Evolutionary conservation across 2,797 vertebrate genomes (phyloP).

Genomic region (Oophaga sylvatica): DNA sequence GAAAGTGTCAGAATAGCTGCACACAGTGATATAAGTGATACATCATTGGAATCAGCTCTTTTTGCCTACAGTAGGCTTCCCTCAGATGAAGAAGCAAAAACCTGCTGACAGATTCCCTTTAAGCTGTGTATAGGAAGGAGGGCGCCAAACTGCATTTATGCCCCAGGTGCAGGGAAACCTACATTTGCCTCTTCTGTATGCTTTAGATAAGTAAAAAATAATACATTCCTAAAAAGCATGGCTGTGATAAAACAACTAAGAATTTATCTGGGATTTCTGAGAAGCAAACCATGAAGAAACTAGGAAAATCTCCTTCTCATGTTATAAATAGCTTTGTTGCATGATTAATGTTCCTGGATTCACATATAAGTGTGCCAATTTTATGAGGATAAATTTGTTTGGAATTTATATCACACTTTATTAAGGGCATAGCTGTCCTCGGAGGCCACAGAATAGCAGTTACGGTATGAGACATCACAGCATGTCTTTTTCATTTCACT

Average conservation of each 20-base stretch:
- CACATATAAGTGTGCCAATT: not conserved
- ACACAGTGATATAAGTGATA: too few relatives aligned
- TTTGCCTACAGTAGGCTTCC: too few relatives aligned
- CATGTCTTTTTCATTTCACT: not conserved
- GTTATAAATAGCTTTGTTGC: conserved; percentile 6
- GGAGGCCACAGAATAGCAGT: not conserved
- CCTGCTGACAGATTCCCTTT: too few relatives aligned
- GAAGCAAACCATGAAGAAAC: not conserved
- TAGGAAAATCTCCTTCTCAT: not conserved
- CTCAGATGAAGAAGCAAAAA: too few relatives aligned
- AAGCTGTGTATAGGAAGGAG: too few relatives aligned
- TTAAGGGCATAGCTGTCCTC: not conserved
- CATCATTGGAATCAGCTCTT: too few relatives aligned
- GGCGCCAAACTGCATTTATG: too few relatives aligned
- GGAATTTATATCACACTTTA: not conserved
- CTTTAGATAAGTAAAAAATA: not conserved
- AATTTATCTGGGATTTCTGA: not conserved
- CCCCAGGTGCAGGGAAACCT: too few relatives aligned
- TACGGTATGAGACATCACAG: not conserved
- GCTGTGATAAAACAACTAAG: not conserved
- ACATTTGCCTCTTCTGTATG: not conserved
- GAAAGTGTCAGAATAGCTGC: too few relatives aligned
- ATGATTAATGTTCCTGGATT: not conserved
- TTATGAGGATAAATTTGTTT: not conserved
- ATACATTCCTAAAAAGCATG: not conserved